Conservation (phyloP, 2,888 invertebrate genomes). For the Celastrina argiolus region DNA sequence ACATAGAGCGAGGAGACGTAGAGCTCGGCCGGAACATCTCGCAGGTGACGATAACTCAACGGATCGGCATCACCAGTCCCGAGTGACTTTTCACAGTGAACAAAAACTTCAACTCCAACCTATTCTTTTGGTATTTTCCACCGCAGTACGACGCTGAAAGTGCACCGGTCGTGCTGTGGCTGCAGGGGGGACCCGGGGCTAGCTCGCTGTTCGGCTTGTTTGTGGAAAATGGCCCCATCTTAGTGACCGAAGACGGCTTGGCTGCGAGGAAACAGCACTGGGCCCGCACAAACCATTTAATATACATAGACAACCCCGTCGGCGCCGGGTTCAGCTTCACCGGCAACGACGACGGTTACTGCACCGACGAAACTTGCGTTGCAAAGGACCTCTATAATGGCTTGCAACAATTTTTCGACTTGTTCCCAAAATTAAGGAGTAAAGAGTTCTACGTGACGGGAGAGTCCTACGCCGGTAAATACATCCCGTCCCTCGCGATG, state of each 20-base stretch:
- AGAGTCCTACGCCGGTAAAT: slow-evolving; percentile 80
- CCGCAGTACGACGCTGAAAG: slow-evolving; percentile 55
- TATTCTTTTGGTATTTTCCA: slow-evolving; percentile 83
- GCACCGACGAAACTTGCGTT: slow-evolving; percentile 73
- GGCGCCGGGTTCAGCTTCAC: slow-evolving; percentile 83
- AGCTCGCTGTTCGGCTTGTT: slow-evolving; percentile 76
- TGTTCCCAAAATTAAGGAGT: slow-evolving; percentile 73
- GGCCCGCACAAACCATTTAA: slow-evolving; percentile 76
- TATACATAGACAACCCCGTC: slow-evolving; percentile 83
- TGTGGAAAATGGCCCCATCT: slow-evolving; percentile 79
- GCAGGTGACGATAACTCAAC: slow-evolving; percentile 51
- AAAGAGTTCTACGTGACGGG: slow-evolving; percentile 80
- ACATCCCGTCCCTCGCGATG: slow-evolving; percentile 69
- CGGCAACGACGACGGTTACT: slow-evolving; percentile 69
- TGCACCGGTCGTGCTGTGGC: slow-evolving; percentile 75
- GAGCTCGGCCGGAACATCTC: slow-evolving; percentile 64
- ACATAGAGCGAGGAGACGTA: slow-evolving; percentile 70
- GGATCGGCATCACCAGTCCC: slow-evolving; percentile 69
- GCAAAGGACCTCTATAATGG: slow-evolving; percentile 72
- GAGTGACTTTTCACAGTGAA: slow-evolving; percentile 81
- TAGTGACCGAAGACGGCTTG: slow-evolving; percentile 57
- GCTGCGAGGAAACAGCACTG: slow-evolving; percentile 71
- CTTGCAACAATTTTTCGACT: slow-evolving; percentile 76
- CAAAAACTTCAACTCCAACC: slow-evolving; percentile 72
- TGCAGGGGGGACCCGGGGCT: slow-evolving; percentile 79